phyloP scores from a whole-genome alignment of 1,140 invertebrate genomes.

The Aphis craccivora region DNA sequence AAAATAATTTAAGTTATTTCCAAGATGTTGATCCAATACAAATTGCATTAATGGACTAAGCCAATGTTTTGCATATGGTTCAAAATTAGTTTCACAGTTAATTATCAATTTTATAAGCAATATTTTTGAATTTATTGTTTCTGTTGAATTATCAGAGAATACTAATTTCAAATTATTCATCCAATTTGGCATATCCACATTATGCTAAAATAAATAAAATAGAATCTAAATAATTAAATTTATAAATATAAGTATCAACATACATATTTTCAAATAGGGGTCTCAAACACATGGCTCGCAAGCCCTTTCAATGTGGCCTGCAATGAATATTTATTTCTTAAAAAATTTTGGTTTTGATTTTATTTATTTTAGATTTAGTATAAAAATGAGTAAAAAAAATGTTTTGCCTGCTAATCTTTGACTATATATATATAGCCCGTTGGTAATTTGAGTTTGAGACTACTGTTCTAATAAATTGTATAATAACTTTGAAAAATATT shows the following conservation, averaged over 20 bases:
- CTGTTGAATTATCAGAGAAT: not conserved
- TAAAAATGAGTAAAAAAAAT: too few relatives aligned
- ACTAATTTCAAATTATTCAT: constrained; percentile 27
- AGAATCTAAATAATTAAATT: not conserved
- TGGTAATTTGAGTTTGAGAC: too few relatives aligned
- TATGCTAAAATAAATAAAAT: not conserved
- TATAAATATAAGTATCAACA: not conserved
- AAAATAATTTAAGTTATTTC: constrained; percentile 24
- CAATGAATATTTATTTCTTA: too few relatives aligned
- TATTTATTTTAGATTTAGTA: too few relatives aligned
- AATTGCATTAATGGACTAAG: constrained; percentile 23
- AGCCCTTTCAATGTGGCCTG: too few relatives aligned
- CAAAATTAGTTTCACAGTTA: constrained; percentile 37
- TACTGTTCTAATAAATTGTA: not conserved
- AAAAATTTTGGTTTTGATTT: too few relatives aligned
- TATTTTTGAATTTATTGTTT: constrained; percentile 5
- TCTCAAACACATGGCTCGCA: too few relatives aligned
- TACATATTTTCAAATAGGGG: not conserved
- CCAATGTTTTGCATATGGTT: constrained; percentile 40
- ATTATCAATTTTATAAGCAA: constrained; percentile 27
- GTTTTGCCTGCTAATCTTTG: too few relatives aligned
- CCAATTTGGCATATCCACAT: not conserved
- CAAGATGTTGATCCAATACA: constrained; percentile 29
- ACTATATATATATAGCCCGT: too few relatives aligned
- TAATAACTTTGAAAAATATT: not conserved